Conservation (phyloP, 1,140 invertebrate species). For the Hylaeus volcanicus region DNA sequence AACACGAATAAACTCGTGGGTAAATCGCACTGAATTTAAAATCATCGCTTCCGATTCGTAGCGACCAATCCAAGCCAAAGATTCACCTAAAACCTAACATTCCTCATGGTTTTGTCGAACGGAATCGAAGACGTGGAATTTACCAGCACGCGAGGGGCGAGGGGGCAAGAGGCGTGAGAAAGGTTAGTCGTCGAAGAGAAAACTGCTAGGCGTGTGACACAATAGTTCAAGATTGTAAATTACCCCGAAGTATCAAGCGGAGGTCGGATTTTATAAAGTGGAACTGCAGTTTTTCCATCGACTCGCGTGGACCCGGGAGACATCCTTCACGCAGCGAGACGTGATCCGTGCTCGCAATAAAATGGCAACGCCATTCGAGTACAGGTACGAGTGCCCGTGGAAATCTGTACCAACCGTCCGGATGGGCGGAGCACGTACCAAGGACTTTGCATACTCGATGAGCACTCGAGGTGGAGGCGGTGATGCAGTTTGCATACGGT, state of each 20-base stretch:
- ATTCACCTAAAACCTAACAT: no score
- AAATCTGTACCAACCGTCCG: slow-evolving; percentile 52
- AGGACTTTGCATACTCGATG: slow-evolving; percentile 80
- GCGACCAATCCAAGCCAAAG: no score
- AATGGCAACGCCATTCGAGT: slow-evolving; percentile 38
- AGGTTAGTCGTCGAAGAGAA: no score
- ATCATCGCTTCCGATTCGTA: no score
- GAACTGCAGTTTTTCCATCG: not conserved
- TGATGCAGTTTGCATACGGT: slow-evolving; percentile 79
- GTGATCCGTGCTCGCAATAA: not conserved
- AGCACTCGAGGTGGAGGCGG: slow-evolving; percentile 75
- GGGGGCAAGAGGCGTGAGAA: no score
- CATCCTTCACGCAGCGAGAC: not conserved
- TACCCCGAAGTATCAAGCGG: not conserved
- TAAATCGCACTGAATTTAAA: no score
- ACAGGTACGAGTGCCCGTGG: slow-evolving; percentile 17
- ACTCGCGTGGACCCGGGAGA: not conserved
- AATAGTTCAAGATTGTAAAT: not conserved
- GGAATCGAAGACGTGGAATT: no score
- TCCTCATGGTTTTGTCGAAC: no score
- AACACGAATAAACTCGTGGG: no score
- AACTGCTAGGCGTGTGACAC: no score
- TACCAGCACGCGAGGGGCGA: no score
- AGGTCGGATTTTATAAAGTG: not conserved
- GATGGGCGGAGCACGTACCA: slow-evolving; percentile 76